These are phyloP conservation scores for Apodemia duryi DNA, from an alignment of 2,888 invertebrate genomes.

Conservation along the genomic window DNA sequence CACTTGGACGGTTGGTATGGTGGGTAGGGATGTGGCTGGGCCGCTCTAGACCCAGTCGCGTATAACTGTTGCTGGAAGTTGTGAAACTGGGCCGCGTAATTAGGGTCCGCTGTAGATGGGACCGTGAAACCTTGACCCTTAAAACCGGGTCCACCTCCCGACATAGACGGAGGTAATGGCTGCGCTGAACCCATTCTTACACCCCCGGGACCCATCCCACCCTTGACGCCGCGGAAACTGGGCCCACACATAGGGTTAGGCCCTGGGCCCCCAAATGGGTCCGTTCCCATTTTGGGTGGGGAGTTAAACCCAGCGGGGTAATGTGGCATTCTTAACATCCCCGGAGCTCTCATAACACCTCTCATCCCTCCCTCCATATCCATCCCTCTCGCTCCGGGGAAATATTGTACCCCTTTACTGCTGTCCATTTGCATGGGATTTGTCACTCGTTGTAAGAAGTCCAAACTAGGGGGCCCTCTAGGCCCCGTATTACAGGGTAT, in stretches of 20 bases:
- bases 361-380: slow-evolving; percentile 74
- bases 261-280: slow-evolving; percentile 52
- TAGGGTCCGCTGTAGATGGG: slow-evolving; percentile 92
- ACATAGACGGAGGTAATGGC: slow-evolving; percentile 89
- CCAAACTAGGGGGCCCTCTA: slow-evolving; percentile 91
- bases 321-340: slow-evolving; percentile 70
- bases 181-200: slow-evolving; percentile 79
- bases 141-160: slow-evolving; percentile 82
- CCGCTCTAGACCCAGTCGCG: slow-evolving; percentile 83
- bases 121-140: slow-evolving; percentile 90
- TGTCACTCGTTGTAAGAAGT: slow-evolving; percentile 93
- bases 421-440: slow-evolving; percentile 89
- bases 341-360: slow-evolving; percentile 63
- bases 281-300: slow-evolving; percentile 65
- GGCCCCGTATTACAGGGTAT: slow-evolving; percentile 84
- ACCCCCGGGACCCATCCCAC: slow-evolving; percentile 53
- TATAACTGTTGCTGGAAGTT: slow-evolving; percentile 97
- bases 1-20: slow-evolving; percentile 74
- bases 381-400: slow-evolving; percentile 81
- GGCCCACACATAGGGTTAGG: slow-evolving; percentile 58
- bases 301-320: slow-evolving; percentile 69
- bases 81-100: slow-evolving; percentile 96
- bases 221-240: slow-evolving; percentile 62
- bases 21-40: slow-evolving; percentile 68
- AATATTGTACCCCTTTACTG: slow-evolving; percentile 84